Conservation (phyloP, 2,888 invertebrate genomes). For the Athetis lepigone region DNA sequence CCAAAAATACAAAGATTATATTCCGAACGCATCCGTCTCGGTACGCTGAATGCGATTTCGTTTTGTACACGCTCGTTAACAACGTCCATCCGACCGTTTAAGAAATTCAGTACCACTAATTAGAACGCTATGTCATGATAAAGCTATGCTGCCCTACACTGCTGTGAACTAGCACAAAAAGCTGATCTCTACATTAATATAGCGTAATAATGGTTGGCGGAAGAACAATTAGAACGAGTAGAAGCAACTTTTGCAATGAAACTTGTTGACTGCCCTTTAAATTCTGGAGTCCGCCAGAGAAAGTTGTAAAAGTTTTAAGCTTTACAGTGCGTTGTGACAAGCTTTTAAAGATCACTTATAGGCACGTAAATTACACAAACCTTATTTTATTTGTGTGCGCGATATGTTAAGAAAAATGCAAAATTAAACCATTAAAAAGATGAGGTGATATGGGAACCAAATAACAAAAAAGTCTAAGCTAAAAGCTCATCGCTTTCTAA, state of each 20-base stretch:
- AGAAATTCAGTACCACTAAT: conserved; percentile 60
- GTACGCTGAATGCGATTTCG: conserved; percentile 73
- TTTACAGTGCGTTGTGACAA: conserved; percentile 33
- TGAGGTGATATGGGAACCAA: background rate
- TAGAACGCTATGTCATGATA: conserved; percentile 47
- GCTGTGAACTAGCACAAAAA: conserved; percentile 46
- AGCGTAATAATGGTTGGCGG: conserved; percentile 41
- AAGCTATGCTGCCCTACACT: conserved; percentile 53
- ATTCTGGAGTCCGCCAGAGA: conserved; percentile 60
- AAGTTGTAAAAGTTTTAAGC: conserved; percentile 58
- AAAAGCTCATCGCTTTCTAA: conserved; percentile 25
- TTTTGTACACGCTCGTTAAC: conserved; percentile 74
- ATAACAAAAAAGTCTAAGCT: background rate
- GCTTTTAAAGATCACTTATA: conserved; percentile 33
- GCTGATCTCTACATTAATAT: conserved; percentile 37
- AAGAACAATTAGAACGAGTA: conserved; percentile 68
- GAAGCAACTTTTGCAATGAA: conserved; percentile 52
- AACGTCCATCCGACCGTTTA: conserved; percentile 63
- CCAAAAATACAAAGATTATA: conserved; percentile 83
- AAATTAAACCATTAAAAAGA: no score
- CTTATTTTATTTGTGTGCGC: no score
- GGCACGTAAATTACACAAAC: no score
- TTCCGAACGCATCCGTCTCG: conserved; percentile 80
- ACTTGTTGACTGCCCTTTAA: conserved; percentile 66
- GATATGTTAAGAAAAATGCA: no score